Conservation (phyloP, 2,113 vertebrate genomes). For the Galeopterus variegatus region DNA sequence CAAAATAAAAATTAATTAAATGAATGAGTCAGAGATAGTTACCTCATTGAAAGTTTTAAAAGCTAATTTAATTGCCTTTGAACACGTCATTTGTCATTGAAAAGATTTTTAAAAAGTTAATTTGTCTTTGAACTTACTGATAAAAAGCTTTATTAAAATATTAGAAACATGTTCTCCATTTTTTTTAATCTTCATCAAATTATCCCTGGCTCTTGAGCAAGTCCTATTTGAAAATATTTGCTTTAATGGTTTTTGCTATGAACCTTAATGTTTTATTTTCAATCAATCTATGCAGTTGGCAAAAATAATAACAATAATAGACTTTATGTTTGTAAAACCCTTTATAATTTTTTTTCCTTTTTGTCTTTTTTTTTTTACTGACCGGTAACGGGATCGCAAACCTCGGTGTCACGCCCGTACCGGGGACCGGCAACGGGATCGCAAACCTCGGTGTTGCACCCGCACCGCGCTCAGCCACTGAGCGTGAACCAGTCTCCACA, state of each 20-base stretch:
- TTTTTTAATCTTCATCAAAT: constrained; percentile 52
- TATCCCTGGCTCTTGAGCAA: constrained; percentile 24
- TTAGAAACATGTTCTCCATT: constrained; percentile 34
- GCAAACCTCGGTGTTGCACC: too few relatives aligned
- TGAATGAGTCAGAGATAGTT: constrained; percentile 25
- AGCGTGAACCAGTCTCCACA: too few relatives aligned
- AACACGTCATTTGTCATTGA: constrained; percentile 10
- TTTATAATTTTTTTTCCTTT: too few relatives aligned
- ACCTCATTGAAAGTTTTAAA: constrained; percentile 48
- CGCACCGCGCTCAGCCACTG: too few relatives aligned
- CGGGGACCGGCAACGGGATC: too few relatives aligned
- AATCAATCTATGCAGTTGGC: constrained; percentile 37
- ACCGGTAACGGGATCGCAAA: too few relatives aligned
- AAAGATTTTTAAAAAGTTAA: constrained; percentile 52
- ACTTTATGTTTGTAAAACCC: not conserved
- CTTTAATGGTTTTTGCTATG: constrained; percentile 41
- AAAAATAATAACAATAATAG: constrained; percentile 58
- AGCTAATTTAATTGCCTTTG: constrained; percentile 57
- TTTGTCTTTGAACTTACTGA: constrained; percentile 37
- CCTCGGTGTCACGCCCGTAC: too few relatives aligned
- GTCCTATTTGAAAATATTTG: constrained; percentile 42
- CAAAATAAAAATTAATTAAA: constrained; percentile 53
- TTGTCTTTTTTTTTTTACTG: too few relatives aligned
- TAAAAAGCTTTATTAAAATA: constrained; percentile 26
- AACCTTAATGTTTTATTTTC: constrained; percentile 55